Evolutionary conservation across 2,113 vertebrate species (phyloP), one percentile per base, ranked within the genome.

Genomic region (Hypanus sabinus): DNA sequence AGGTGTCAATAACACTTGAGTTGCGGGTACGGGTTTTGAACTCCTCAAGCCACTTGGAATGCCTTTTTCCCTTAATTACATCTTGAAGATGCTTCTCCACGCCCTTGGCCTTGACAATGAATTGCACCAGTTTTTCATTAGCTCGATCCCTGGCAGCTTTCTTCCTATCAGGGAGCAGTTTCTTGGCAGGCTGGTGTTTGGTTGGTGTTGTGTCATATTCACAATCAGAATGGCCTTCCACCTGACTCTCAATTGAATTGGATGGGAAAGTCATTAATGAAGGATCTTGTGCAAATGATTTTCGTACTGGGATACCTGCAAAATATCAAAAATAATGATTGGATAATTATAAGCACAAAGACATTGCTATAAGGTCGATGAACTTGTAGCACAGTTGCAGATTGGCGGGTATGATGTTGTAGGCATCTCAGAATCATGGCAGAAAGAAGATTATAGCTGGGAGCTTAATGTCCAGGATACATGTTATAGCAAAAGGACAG

Each of bases 61-160:
- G 94, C 88, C 97, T 97, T 5, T 96, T 96, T 7, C 97, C 97
- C 14, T 96, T 96, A 94, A 99, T 95, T 93, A 99, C 97, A 0
- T 96, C 97, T 96, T 98, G 68, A 11, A 99, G 98, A 93, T 96
- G 98, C 12, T 94, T 95, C 0, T 99, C 98, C 0, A 97, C 97
- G 94, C 97, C 97, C 94, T 96, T 97, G 27, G 95, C 96, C 94
- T 97, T 98, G 22, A 99, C 97, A 0, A 99, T 99, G 81, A 98
- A 99, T 94, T 98, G 96, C 62, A 99, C 98, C 0, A 99, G 96
- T 87, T 97, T 98, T 93, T 97, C 96, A 94, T 99, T 99, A 3
- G 97, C 98, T 0, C 97, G 97, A 94, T 98, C 97, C 33, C 98
- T 97, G 76, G 98, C 98, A 0, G 98, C 97, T 77, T 97, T 97